Base-by-base conservation (phyloP, 2,888 invertebrate genomes). In the Lysandra bellargus region DNA sequence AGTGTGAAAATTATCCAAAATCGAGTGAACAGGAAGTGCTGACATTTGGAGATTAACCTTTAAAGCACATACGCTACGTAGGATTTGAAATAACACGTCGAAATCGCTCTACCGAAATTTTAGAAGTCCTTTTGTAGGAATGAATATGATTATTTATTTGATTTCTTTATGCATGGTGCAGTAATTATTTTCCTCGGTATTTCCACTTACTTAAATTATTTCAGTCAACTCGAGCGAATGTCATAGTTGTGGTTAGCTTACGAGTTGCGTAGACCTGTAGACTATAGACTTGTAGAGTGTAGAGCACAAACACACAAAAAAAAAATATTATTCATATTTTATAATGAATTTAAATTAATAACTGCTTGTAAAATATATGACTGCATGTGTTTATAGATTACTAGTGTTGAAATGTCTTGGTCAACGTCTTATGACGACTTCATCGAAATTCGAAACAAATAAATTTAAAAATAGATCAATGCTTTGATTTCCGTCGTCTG, bases 31-130 rank as follows among this genome's bases (percentile, higher is more conserved):
- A 69, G 69, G 69, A 69, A 69, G 33, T 33, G 33, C 14, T 37
- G 69, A 12, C 69, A 69, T 69, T 69, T 69, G 33, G 33, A 69
- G 17, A 33, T 14, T 69, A 69, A 69, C 69, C 33, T 37, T 69
- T 69, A 69, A 69, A n/a, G 14, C 30, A 64, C 64, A 5, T 4
- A 37, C 69, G 69, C 33, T 6, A 64, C 30, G 64, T 64, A 30
- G 7, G 64, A 69, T 69, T 33, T 64, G 30, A 64, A 64, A 69
- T 69, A 12, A 69, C 69, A 30, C 30, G 4, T 69, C 33, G 4
- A 33, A 5, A 12, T 33, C 30, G 33, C 69, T 33, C 69, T 69
- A 69, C 33, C 33, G 23, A 61, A 33, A 69, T 12, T 69, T 33
- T 69, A 14, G 14, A 69, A 69, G 12, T 12, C 69, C 30, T 64